Evolutionary conservation across 1,140 invertebrate species (phyloP).

Genomic region (Penaeus vannamei): DNA sequence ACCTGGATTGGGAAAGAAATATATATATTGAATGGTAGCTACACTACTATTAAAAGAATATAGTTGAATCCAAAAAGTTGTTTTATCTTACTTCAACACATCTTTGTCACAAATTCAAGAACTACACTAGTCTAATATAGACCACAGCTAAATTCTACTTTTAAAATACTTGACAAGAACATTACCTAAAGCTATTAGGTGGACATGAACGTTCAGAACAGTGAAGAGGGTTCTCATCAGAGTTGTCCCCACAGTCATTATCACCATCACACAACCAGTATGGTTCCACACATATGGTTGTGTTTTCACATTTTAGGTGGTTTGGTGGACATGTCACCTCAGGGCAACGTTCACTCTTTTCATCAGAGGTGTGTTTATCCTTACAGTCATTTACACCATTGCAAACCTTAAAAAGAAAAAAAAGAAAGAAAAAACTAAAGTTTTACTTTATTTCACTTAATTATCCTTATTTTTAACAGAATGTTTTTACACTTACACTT

Average conservation of each 20-base stretch:
- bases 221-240: slow-evolving; percentile 91
- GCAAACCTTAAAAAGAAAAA: slow-evolving; percentile 78
- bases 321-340: slow-evolving; percentile 87
- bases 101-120: not conserved
- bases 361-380: slow-evolving; percentile 91
- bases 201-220: slow-evolving; percentile 92
- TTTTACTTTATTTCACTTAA: too few species aligned
- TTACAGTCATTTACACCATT: slow-evolving; percentile 96
- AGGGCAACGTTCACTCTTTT: slow-evolving; percentile 88
- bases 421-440: not conserved
- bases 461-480: too few species aligned
- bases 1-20: slow-evolving; percentile 49
- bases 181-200: slow-evolving; percentile 85
- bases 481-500: too few species aligned
- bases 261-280: slow-evolving; percentile 96
- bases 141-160: not conserved
- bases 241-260: slow-evolving; percentile 96
- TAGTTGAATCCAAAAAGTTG: not conserved
- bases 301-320: slow-evolving; percentile 92
- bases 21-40: not conserved
- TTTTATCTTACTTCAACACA: not conserved
- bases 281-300: slow-evolving; percentile 94
- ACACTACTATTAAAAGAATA: not conserved
- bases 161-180: slow-evolving; percentile 6
- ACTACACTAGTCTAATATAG: not conserved